Conservation (phyloP, 2,797 vertebrate genomes). For the Pachyuromys duprasi region DNA sequence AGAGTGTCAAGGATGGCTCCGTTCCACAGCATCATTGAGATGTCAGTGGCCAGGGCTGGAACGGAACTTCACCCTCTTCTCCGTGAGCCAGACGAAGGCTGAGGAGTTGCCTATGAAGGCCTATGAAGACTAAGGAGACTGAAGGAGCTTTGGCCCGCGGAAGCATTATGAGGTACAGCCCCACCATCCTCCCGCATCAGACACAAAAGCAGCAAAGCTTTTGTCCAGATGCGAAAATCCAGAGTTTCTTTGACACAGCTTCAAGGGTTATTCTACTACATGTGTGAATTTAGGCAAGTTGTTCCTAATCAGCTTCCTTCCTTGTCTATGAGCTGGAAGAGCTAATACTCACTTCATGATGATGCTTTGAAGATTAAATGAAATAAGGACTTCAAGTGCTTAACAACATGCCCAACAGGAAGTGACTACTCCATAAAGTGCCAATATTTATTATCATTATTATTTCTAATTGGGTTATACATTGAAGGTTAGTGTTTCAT, state of each 20-base stretch:
- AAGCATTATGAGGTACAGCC: not conserved
- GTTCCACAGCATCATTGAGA: not conserved
- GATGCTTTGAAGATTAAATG: not conserved
- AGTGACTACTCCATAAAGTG: not conserved
- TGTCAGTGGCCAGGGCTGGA: not conserved
- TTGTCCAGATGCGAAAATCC: not conserved
- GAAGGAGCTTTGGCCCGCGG: not conserved
- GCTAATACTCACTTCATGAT: not conserved
- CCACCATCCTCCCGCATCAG: not conserved
- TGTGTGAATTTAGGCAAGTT: accelerated
- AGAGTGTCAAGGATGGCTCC: not conserved
- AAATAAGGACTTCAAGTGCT: not conserved
- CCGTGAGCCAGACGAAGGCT: not conserved
- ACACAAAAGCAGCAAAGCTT: not conserved
- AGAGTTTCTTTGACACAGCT: not conserved
- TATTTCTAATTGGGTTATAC: not conserved
- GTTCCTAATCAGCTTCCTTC: not conserved
- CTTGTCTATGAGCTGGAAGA: not conserved
- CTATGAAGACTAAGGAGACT: not conserved
- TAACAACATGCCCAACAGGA: not conserved
- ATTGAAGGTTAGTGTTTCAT: not conserved
- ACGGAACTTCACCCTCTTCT: not conserved
- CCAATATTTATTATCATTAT: not conserved
- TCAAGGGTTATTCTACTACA: not conserved
- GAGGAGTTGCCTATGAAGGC: not conserved